Base-by-base conservation (phyloP, 2,113 vertebrate species). In the Oplegnathus fasciatus region DNA sequence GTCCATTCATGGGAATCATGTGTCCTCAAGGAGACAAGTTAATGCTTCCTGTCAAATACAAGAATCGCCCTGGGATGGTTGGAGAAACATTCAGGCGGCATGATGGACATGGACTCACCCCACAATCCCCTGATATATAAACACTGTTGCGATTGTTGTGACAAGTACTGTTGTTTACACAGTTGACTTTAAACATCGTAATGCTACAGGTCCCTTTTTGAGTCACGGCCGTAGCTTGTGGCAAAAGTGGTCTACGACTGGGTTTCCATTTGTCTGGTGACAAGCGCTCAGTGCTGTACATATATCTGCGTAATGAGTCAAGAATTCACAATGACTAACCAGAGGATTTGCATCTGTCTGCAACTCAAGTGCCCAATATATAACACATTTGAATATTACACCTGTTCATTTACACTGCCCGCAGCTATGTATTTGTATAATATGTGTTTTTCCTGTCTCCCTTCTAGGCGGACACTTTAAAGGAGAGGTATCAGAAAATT, bases 401-500 rank as follows among this genome's bases (percentile, higher is more conserved):
- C 14, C n/a, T 20, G 1, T 71, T 69, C 7, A 30, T 55, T 60
- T 40, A 54, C 13, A 52, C 22, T 17, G 20, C 9, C 11, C 1
- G 0, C 11, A 46, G 52, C 6, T 46, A 15, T 68, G 37, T 67
- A 66, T 14, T 58, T 44, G 14, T 32, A 8, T 30, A 57, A 58
- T 48, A 1, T 74, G 26, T 18, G 5, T 22, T 61, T 30, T 28
- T 77, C 6, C 9, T 40, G 13, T 54, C 54, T 64, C 32, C 34
- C 54, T 6, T 1, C 34, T 83, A 99, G 98, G 98, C 98, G 0
- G 98, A 99, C 93, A 99, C 98, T 4, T 93, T 99, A 76, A 99
- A 99, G 93, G 98, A 99, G 92, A 94, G 98, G 82, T 99, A 99
- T 87, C 98, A 99, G 96, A 99, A 99, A 93, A 99, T 99, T 0